phyloP scores from a whole-genome alignment of 2,797 vertebrate genomes.

The Mastacembelus armatus region DNA sequence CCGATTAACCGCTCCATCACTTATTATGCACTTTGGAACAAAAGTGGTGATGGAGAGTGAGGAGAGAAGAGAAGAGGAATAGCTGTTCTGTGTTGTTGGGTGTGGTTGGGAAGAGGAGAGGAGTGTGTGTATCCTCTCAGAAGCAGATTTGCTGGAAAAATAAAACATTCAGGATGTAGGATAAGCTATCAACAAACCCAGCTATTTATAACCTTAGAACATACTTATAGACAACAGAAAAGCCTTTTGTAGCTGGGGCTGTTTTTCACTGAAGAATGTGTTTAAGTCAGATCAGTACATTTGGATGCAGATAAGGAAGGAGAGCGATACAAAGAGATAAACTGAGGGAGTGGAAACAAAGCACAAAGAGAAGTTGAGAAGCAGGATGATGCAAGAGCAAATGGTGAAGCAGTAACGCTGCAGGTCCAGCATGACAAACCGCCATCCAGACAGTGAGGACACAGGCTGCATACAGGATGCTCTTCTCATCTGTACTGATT shows the following conservation, averaged over 20 bases:
- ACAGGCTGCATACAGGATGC: not conserved
- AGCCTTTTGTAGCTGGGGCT: not conserved
- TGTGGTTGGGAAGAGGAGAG: constrained; percentile 36
- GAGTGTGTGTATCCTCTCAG: not conserved
- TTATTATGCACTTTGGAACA: constrained; percentile 75
- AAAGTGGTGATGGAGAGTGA: constrained; percentile 48
- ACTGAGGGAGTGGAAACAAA: constrained; percentile 5
- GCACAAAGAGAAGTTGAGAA: constrained; percentile 7
- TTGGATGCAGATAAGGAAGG: constrained; percentile 16
- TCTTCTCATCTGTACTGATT: not conserved
- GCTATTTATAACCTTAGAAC: constrained; percentile 21
- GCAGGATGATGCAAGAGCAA: constrained; percentile 69
- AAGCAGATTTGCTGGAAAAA: constrained; percentile 18
- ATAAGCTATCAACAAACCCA: constrained; percentile 5
- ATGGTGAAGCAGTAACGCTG: constrained; percentile 52
- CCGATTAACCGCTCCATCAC: constrained; percentile 75
- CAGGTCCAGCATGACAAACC: constrained; percentile 48
- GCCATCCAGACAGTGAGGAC: constrained; percentile 49
- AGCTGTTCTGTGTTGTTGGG: constrained; percentile 48
- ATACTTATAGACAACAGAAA: too few relatives aligned
- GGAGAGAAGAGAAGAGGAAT: constrained; percentile 5
- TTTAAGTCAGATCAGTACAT: not conserved
- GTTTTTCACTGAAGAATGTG: not conserved
- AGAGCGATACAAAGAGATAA: not conserved
- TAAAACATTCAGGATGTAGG: constrained; percentile 12